These are phyloP conservation scores for Loripinus fragilis DNA, from an alignment of 2,888 invertebrate genomes.

Conservation along the genomic window DNA sequence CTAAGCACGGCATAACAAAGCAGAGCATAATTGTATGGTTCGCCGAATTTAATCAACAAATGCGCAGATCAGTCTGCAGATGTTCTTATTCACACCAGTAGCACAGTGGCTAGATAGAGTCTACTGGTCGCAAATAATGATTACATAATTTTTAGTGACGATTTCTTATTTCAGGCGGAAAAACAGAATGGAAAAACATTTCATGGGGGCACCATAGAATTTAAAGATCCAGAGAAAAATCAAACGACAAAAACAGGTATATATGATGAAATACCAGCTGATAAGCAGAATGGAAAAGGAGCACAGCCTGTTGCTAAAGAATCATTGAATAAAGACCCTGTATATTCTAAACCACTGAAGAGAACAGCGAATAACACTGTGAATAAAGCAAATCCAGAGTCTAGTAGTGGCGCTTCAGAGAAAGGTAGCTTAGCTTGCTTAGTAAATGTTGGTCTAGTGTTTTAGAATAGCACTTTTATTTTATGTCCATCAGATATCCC, in stretches of 20 bases:
- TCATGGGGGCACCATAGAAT: conserved; percentile 49
- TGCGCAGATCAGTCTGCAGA: too few species aligned
- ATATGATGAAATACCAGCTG: conserved; percentile 49
- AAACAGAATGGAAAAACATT: conserved; percentile 50
- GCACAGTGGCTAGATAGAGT: too few species aligned
- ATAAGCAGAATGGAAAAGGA: conserved; percentile 36
- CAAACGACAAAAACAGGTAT: conserved; percentile 34
- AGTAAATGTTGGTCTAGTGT: too few species aligned
- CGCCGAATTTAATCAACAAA: too few species aligned
- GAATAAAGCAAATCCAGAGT: conserved; percentile 2
- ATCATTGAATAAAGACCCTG: conserved; percentile 12
- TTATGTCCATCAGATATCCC: too few species aligned
- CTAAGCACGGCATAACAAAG: too few species aligned
- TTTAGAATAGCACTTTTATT: too few species aligned
- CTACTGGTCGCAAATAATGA: not conserved
- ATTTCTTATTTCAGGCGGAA: conserved; percentile 43
- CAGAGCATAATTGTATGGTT: too few species aligned
- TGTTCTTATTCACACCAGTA: too few species aligned
- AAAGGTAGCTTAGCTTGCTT: conserved; percentile 19
- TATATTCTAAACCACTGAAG: conserved; percentile 44
- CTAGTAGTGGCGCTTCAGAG: not conserved
- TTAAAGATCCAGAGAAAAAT: conserved; percentile 44
- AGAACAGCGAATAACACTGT: not conserved
- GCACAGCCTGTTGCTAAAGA: conserved; percentile 1
- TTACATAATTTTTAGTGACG: not conserved